Conservation (phyloP, 1,140 invertebrate species). For the Drosophila truncata region DNA sequence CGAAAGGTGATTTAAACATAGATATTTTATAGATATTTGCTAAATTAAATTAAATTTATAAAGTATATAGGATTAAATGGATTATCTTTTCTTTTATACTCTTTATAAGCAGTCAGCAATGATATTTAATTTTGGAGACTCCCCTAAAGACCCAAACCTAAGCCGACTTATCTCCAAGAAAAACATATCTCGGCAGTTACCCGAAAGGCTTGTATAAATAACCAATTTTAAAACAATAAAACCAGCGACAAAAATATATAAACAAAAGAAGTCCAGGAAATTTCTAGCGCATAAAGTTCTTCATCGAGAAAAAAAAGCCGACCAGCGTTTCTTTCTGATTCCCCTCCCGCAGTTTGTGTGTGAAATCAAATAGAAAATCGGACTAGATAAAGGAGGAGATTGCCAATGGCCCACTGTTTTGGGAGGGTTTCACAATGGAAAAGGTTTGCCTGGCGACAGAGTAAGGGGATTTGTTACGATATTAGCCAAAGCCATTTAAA, state of each 20-base stretch:
- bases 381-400: slow-evolving; percentile 62
- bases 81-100: not conserved
- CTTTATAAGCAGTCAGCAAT: not conserved
- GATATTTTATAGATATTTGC: not conserved
- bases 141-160: not conserved
- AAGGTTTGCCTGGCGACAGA: slow-evolving; percentile 8
- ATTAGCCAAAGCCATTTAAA: slow-evolving; percentile 68
- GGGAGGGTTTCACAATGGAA: not conserved
- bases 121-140: not conserved
- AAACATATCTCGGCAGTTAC: not conserved
- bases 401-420: slow-evolving; percentile 6
- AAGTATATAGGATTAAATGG: not conserved
- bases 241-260: slow-evolving; percentile 30
- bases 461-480: slow-evolving; percentile 61
- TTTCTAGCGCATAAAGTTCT: slow-evolving; percentile 72
- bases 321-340: not conserved
- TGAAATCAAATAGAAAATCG: slow-evolving; percentile 41
- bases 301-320: slow-evolving; percentile 11
- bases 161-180: not conserved
- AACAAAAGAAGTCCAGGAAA: slow-evolving; percentile 44
- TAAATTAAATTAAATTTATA: too few species aligned
- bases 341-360: slow-evolving; percentile 2
- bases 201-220: slow-evolving; percentile 1
- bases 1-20: not conserved
- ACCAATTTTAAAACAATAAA: slow-evolving; percentile 64